Evolutionary conservation across 2,797 vertebrate species (phyloP), one percentile per base, ranked within the genome.

Genomic region (Sebastes diploproa): DNA sequence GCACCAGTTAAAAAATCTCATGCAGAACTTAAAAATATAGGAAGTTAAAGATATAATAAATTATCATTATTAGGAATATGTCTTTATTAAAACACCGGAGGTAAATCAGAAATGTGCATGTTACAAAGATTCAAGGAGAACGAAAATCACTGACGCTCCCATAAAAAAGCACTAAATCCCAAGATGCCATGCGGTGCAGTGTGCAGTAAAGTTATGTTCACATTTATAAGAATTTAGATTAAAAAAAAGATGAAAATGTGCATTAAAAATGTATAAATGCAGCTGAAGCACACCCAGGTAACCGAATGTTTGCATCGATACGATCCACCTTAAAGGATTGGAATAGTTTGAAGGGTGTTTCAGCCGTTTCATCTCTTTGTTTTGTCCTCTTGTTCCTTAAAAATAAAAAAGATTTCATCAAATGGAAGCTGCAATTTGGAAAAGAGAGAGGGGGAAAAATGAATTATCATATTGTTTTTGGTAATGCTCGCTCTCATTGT

Each of bases 401-500:
- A 93, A 95, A 96, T 94, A 93, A 75, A 96, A 46, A 97, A 96
- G 91, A 96, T 95, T 95, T 94, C 94, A 95, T 95, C 95, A 92
- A 95, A 96, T 96, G 95, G 94, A 96, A 95, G 93, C 92, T 96
- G 96, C 95, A 94, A 95, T 96, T 96, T 95, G 94, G 94, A 88
- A 91, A 11, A 42, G 75, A 73, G 65, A n/a, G 22, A 20, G 22
- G 34, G 13, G 5, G 2, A 93, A 92, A 72, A 91, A 92, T 94
- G 95, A 95, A 97, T 97, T 95, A 96, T 96, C 96, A 96, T 96
- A 97, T 97, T 97, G 93, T 92, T 90, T 96, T 86, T 95, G 93
- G 92, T 97, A 97, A 97, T 97, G 97, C 96, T 92, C 91, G 94
- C 96, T 97, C 96, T 97, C 96, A 95, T 97, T 96, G 96, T 92